phyloP scores from a whole-genome alignment of 2,113 vertebrate genomes.

The Malurus melanocephalus region DNA sequence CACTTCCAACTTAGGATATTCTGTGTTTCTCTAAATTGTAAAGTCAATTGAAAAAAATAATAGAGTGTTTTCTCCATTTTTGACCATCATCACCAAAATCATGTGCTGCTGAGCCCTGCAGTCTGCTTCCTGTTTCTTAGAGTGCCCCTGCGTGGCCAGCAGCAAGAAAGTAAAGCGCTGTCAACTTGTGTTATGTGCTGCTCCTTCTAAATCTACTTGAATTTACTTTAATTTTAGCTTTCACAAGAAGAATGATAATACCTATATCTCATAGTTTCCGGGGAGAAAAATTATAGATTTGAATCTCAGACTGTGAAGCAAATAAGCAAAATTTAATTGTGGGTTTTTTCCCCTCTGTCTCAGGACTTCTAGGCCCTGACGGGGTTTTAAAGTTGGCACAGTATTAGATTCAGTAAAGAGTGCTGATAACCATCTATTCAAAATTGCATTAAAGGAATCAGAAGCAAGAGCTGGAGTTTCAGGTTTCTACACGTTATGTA shows the following conservation, averaged over 20 bases:
- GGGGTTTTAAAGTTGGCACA: neutral
- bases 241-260: neutral
- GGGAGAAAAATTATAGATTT: neutral
- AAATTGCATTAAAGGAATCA: neutral
- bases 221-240: slow-evolving; percentile 13
- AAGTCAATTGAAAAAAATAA: neutral
- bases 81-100: neutral
- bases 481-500: neutral
- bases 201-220: neutral
- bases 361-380: neutral
- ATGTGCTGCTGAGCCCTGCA: neutral
- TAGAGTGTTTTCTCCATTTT: neutral
- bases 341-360: neutral
- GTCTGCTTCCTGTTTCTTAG: neutral
- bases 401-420: neutral
- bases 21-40: neutral
- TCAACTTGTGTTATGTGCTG: neutral
- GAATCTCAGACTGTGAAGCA: neutral
- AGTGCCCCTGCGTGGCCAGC: neutral
- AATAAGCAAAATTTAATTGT: neutral
- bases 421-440: neutral
- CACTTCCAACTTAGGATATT: neutral
- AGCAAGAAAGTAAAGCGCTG: neutral
- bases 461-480: neutral
- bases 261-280: neutral